Conservation (phyloP, 2,797 vertebrate species). For the Microctenopoma stevenorrisi region DNA sequence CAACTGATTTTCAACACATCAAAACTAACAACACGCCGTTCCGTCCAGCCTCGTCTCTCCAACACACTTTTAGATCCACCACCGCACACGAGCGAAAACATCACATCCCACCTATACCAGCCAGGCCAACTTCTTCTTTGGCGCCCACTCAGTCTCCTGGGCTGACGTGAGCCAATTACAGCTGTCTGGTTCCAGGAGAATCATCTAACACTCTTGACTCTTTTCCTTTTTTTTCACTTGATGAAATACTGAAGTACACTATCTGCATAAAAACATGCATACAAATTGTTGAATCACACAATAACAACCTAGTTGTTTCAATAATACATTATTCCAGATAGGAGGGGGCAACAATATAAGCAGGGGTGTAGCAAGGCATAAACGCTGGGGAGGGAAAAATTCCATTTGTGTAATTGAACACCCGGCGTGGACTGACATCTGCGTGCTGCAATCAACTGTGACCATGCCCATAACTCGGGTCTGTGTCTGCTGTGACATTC, state of each 20-base stretch:
- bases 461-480: conserved; percentile 25
- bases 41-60: conserved; percentile 20
- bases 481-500: conserved; percentile 28
- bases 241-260: conserved; percentile 45
- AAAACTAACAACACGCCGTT: conserved; percentile 25
- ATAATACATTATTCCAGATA: background rate
- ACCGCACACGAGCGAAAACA: conserved; percentile 29
- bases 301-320: background rate
- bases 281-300: background rate
- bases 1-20: conserved; percentile 35
- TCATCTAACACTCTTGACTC: conserved; percentile 17
- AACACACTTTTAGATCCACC: conserved; percentile 59
- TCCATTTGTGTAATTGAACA: conserved; percentile 44
- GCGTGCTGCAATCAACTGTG: conserved; percentile 33
- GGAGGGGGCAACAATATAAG: conserved; percentile 13
- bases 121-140: conserved; percentile 36
- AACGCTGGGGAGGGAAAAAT: conserved; percentile 32
- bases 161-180: conserved; percentile 52
- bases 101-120: conserved; percentile 58
- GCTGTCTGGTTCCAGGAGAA: conserved; percentile 47
- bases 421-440: conserved; percentile 33
- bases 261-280: conserved; percentile 11
- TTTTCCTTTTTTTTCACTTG: conserved; percentile 21
- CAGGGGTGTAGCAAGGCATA: conserved; percentile 23
- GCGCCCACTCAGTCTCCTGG: conserved; percentile 52